phyloP scores from a whole-genome alignment of 2,113 vertebrate species.

The Pangasianodon hypophthalmus region DNA sequence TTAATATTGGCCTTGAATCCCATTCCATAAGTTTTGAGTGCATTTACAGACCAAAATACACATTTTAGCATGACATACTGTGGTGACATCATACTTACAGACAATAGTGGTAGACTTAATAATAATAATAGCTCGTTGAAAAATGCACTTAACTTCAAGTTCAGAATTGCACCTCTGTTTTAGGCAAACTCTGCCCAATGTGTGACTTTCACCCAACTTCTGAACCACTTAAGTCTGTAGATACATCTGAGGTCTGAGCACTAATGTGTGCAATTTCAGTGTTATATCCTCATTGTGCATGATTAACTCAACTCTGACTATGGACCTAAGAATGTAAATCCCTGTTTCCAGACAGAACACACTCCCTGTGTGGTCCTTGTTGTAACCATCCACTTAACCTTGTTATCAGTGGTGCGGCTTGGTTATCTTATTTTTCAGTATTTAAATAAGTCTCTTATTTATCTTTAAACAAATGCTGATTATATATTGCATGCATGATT shows the following conservation, averaged over 20 bases:
- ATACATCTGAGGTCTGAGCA: neutral
- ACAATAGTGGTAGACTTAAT: neutral
- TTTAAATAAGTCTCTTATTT: neutral
- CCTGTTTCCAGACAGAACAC: neutral
- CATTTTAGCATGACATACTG: too few relatives aligned
- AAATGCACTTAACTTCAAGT: too few relatives aligned
- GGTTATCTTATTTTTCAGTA: neutral
- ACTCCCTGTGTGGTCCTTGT: neutral
- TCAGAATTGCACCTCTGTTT: too few relatives aligned
- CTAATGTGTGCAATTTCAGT: neutral
- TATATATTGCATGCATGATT: conserved; percentile 55
- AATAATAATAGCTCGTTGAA: too few relatives aligned
- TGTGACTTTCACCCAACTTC: too few relatives aligned
- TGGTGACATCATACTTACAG: neutral
- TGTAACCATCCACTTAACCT: neutral
- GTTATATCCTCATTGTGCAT: neutral
- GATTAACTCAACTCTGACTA: neutral
- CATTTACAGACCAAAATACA: neutral
- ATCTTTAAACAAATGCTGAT: neutral
- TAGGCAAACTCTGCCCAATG: too few relatives aligned
- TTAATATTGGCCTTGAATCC: neutral
- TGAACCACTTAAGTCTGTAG: neutral
- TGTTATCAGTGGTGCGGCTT: neutral
- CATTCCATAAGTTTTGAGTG: neutral
- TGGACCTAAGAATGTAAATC: neutral